phyloP scores from a whole-genome alignment of 2,113 vertebrate species.

The Amazona vittata region DNA sequence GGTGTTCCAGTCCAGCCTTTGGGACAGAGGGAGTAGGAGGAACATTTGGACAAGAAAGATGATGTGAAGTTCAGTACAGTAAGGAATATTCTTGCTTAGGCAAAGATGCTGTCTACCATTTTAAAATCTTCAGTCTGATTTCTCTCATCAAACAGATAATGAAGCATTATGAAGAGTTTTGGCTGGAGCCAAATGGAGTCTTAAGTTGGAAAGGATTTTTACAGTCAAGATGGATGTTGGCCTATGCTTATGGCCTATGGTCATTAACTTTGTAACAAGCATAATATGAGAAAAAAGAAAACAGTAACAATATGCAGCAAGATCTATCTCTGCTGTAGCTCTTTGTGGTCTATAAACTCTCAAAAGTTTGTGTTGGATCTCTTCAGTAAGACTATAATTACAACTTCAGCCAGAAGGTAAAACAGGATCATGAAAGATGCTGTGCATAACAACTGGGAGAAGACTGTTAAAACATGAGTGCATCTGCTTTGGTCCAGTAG shows the following conservation, averaged over 20 bases:
- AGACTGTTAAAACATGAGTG: not conserved
- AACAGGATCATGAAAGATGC: not conserved
- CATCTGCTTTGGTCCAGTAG: constrained; percentile 18
- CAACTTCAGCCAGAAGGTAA: not conserved
- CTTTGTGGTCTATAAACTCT: not conserved
- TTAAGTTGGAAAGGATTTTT: not conserved
- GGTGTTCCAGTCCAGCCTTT: constrained; percentile 43
- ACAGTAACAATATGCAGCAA: not conserved
- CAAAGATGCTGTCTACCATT: not conserved
- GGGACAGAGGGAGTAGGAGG: not conserved
- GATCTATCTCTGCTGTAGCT: not conserved
- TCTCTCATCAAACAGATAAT: not conserved
- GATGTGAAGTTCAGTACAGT: not conserved
- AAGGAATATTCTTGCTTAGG: constrained; percentile 1
- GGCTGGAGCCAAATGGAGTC: constrained; percentile 12
- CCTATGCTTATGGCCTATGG: not conserved
- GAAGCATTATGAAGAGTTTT: not conserved
- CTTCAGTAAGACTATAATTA: not conserved
- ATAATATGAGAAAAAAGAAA: not conserved
- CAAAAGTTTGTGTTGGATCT: not conserved
- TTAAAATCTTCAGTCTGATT: constrained; percentile 5
- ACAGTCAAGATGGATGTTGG: not conserved
- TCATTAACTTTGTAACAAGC: not conserved
- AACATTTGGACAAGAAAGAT: not conserved
- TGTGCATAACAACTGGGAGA: not conserved